These are phyloP conservation scores for Phylloscopus whistleri DNA, from an alignment of 2,113 vertebrate genomes.

Conservation along the genomic window DNA sequence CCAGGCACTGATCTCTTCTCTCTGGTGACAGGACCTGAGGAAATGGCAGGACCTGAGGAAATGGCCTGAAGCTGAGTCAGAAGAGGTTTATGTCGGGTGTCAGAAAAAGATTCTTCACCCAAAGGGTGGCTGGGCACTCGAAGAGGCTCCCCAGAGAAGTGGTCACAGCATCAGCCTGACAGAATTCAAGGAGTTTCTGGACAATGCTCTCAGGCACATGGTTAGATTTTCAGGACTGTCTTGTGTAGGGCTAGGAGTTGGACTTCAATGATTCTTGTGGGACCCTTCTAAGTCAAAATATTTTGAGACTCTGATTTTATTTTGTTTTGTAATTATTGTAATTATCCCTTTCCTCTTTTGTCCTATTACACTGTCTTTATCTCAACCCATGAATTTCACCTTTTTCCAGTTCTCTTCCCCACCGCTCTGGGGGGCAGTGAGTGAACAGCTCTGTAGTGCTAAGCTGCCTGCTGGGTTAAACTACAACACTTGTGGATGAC, in stretches of 20 bases:
- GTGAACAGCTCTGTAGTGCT: background rate
- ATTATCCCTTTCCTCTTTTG: background rate
- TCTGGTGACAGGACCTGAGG: fast-evolving
- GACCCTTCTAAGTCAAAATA: background rate
- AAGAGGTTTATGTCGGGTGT: fast-evolving
- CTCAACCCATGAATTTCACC: background rate
- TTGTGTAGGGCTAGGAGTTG: background rate
- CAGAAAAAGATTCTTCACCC: background rate
- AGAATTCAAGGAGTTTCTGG: background rate
- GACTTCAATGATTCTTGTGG: background rate
- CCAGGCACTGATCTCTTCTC: background rate
- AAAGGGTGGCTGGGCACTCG: fast-evolving
- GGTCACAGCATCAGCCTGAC: background rate
- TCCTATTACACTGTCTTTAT: background rate
- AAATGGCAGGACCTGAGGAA: fast-evolving
- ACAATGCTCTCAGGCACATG: background rate
- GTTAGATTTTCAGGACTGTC: background rate
- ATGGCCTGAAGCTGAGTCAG: background rate
- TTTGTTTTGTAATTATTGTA: background rate
- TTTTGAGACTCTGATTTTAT: background rate
- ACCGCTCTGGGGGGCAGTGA: background rate
- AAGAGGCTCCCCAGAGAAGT: background rate
- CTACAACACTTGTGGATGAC: background rate
- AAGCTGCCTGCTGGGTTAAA: background rate
- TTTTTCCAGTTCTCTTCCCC: background rate